Evolutionary conservation across 2,888 invertebrate genomes (phyloP).

Genomic region (Dicycla oo): DNA sequence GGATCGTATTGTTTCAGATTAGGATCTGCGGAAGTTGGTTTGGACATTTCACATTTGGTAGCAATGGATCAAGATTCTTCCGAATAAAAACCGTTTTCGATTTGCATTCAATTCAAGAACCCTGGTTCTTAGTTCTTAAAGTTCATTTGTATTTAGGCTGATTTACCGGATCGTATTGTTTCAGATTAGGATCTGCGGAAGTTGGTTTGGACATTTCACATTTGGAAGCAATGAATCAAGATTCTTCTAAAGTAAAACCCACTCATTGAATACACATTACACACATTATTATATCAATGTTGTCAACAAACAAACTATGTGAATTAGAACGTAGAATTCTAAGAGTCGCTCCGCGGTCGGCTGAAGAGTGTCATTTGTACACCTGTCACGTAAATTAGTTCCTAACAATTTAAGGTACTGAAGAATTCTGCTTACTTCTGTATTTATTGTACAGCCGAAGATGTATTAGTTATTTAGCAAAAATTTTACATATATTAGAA

Average conservation of each 20-base stretch:
- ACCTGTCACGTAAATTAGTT: slow-evolving; percentile 65
- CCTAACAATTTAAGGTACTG: slow-evolving; percentile 58
- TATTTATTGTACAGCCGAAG: slow-evolving; percentile 54
- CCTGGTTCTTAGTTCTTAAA: not conserved
- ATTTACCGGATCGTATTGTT: slow-evolving; percentile 12
- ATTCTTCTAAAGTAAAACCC: not conserved
- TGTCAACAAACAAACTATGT: slow-evolving; percentile 47
- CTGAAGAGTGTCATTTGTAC: slow-evolving; percentile 56
- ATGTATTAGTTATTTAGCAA: slow-evolving; percentile 52
- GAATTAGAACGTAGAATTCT: slow-evolving; percentile 48
- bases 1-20: not conserved
- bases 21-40: slow-evolving; percentile 2
- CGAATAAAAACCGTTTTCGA: not conserved
- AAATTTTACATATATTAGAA: slow-evolving; percentile 38
- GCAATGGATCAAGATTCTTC: not conserved
- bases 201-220: not conserved
- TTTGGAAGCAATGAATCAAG: not conserved
- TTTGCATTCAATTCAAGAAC: not conserved
- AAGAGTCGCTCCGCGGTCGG: slow-evolving; percentile 32
- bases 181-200: not conserved
- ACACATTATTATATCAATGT: slow-evolving; percentile 29
- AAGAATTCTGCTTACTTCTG: slow-evolving; percentile 46
- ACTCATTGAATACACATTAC: too few relatives aligned
- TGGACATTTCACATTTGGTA: not conserved
- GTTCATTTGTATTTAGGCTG: slow-evolving; percentile 6